Conservation (phyloP, 2,113 vertebrate genomes). For the Psittacara wagleri region DNA sequence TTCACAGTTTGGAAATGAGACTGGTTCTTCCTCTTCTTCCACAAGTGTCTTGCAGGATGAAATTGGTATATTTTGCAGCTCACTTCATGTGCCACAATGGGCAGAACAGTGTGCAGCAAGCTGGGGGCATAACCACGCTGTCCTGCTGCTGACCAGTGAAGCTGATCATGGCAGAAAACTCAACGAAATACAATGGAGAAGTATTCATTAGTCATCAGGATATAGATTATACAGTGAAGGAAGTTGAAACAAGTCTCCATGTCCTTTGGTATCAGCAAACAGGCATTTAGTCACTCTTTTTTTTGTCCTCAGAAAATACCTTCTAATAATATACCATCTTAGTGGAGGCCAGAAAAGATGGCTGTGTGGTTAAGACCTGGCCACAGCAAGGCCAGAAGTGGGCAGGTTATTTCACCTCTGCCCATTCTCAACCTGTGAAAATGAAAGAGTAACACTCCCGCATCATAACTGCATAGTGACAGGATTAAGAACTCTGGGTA, state of each 20-base stretch:
- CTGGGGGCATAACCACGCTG: fast-evolving
- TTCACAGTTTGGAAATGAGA: not conserved
- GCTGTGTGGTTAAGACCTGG: not conserved
- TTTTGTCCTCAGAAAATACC: not conserved
- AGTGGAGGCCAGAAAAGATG: not conserved
- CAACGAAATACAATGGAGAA: not conserved
- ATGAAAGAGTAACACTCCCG: not conserved
- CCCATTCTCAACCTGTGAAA: not conserved
- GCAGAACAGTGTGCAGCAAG: not conserved
- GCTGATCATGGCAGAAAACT: not conserved
- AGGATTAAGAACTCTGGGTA: not conserved
- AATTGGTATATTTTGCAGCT: not conserved
- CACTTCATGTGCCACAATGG: fast-evolving
- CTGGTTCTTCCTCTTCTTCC: not conserved
- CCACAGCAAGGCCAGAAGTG: not conserved
- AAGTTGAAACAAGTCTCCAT: not conserved
- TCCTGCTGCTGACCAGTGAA: not conserved
- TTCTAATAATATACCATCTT: not conserved
- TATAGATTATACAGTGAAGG: not conserved
- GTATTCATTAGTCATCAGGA: not conserved
- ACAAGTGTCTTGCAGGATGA: not conserved
- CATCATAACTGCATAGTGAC: not conserved
- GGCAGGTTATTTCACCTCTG: not conserved
- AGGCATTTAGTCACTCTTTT: not conserved
- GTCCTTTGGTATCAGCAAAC: not conserved